Evolutionary conservation across 2,113 vertebrate genomes (phyloP).

Genomic region (Phaetusa simplex): DNA sequence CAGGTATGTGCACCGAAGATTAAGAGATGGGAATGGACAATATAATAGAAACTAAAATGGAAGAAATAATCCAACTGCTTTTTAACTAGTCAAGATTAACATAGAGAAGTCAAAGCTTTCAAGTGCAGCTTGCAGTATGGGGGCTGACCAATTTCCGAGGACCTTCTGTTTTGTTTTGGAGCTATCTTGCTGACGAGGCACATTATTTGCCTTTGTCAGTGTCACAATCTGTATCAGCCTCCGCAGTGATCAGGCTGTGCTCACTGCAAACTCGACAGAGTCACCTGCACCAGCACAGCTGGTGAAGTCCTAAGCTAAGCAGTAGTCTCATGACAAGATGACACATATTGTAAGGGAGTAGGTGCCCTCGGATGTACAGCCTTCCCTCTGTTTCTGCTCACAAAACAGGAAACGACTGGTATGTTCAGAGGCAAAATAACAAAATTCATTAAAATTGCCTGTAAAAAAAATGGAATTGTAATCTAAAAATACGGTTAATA

Average conservation of each 20-base stretch:
- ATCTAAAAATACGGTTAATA: neutral
- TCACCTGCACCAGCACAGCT: neutral
- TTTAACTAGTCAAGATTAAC: neutral
- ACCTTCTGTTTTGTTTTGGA: neutral
- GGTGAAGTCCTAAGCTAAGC: neutral
- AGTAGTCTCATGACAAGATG: neutral
- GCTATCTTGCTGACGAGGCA: accelerated
- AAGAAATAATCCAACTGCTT: neutral
- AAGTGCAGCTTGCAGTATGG: neutral
- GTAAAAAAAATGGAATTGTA: neutral
- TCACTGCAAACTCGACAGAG: neutral
- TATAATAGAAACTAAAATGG: neutral
- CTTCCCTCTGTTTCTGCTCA: neutral
- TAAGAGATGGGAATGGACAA: neutral
- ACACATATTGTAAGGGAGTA: neutral
- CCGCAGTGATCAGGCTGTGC: neutral
- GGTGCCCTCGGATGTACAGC: neutral
- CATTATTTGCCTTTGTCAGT: accelerated
- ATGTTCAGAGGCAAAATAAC: neutral
- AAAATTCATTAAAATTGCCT: neutral
- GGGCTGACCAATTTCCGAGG: neutral
- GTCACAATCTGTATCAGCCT: neutral
- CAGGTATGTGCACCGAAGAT: accelerated
- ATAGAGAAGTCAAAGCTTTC: neutral
- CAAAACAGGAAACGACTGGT: neutral